A percentile compares a stretch with the other conserved stretches of the same genome.
Conservation (phyloP, 2,113 vertebrate species). For the Donacobius atricapilla region DNA sequence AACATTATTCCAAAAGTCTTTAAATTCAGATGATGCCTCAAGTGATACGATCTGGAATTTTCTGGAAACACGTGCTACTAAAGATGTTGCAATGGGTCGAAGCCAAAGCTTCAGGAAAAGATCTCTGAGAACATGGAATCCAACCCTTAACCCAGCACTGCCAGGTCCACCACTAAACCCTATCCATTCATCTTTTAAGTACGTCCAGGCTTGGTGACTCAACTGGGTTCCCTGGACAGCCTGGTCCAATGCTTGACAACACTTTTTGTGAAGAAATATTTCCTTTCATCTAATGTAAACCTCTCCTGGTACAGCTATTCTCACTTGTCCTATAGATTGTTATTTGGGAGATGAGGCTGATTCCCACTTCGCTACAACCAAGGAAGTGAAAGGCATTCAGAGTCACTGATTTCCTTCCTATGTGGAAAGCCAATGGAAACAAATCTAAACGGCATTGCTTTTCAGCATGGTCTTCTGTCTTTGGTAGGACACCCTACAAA, state of each 20-base stretch:
- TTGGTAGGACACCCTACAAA: neutral
- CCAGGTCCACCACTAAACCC: neutral
- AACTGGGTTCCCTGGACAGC: neutral
- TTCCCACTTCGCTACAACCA: rapidly evolving
- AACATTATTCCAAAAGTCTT: neutral
- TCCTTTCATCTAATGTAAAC: neutral
- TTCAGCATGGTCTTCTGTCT: neutral
- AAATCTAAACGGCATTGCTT: neutral
- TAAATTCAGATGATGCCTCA: neutral
- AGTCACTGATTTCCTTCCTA: rapidly evolving
- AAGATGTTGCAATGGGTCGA: neutral
- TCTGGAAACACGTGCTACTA: neutral
- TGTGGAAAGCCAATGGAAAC: neutral
- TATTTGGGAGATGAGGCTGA: neutral
- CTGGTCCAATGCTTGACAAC: neutral
- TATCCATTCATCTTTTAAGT: neutral
- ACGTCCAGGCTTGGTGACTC: neutral
- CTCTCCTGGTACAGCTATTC: neutral
- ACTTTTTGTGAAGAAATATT: neutral
- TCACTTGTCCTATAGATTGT: neutral
- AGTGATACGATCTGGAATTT: neutral
- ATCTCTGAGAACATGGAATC: neutral
- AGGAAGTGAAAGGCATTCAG: rapidly evolving
- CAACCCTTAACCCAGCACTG: neutral
- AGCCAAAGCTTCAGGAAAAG: neutral